Base-by-base conservation (phyloP, 2,113 vertebrate genomes). In the Glareola pratincola region DNA sequence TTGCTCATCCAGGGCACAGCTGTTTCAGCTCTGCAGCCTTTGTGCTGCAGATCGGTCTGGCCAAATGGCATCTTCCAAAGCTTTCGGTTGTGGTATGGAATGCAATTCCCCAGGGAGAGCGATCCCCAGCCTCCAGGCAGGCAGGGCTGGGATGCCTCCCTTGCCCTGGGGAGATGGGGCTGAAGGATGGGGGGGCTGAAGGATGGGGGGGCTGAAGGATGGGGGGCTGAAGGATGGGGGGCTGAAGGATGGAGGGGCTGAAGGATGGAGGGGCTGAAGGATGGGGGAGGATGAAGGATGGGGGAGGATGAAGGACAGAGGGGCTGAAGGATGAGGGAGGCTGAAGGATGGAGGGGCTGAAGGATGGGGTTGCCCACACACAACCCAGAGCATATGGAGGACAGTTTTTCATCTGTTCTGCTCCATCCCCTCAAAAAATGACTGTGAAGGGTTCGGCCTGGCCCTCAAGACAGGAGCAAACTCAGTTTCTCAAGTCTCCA, bases 401-500 rank as follows among this genome's bases (percentile, higher is more conserved):
- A 37, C 36, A 41, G 19, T 56, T 77, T 75, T 45, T 74, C 51
- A 67, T 48, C 81, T 48, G 36, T 48, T 69, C 62, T 69, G 41
- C 67, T 96, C 30, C 48, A 41, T 4, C 6, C 21, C 4, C 20
- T 6, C 0, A 29, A 22, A 64, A 45, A 71, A 37, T 9, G n/a
- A 43, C 26, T 18, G 36, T 16, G 18, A 89, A 63, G 39, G 62
- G 23, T 3, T 59, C 43, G 68, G 12, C 53, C 30, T 27, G 47
- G 54, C 30, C 36, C 34, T 63, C 9, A 11, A 73, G 41, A 64
- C 27, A 94, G 53, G 82, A 41, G 12, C 39, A 86, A 30, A 45
- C 32, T 37, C 4, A 3, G n/a, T 4, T 71, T 48, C 32, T 71
- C 1, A 0, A 62, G 37, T n/a, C 51, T 54, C 41, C 0, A 0